Evolutionary conservation across 2,113 vertebrate genomes (phyloP).

Genomic region (Sclerurus mexicanus): DNA sequence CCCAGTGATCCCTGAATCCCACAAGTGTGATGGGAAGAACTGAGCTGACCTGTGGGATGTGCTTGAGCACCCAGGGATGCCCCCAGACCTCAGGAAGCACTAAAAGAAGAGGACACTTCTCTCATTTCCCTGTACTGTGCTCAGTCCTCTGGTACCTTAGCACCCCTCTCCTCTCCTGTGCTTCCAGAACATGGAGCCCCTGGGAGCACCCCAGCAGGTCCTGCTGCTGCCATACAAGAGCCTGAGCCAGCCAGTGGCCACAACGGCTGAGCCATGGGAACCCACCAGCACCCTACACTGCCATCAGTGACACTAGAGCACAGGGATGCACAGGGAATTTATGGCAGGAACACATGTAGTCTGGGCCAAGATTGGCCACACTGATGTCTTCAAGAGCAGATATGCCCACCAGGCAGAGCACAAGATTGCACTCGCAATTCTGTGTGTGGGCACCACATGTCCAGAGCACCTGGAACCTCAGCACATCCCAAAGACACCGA

Average conservation of each 20-base stretch:
- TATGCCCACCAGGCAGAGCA: background rate
- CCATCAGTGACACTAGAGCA: accelerated
- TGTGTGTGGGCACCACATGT: accelerated
- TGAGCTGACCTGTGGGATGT: background rate
- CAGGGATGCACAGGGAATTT: background rate
- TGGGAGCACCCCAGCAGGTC: background rate
- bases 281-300: background rate
- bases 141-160: background rate
- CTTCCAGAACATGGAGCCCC: background rate
- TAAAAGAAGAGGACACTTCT: background rate
- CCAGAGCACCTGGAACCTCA: background rate
- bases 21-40: background rate
- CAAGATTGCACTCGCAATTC: background rate
- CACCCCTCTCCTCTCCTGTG: background rate
- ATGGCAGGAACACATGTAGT: accelerated
- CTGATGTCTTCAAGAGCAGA: background rate
- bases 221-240: background rate
- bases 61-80: background rate
- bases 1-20: background rate
- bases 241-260: background rate
- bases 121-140: background rate
- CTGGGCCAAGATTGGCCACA: background rate
- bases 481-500: accelerated
- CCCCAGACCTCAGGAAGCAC: background rate
- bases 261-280: accelerated